Percentiles rank a stretch among this genome's conserved stretches.
These are phyloP conservation scores for Myotis myotis DNA, from an alignment of 2,797 vertebrate genomes.

Conservation along the genomic window DNA sequence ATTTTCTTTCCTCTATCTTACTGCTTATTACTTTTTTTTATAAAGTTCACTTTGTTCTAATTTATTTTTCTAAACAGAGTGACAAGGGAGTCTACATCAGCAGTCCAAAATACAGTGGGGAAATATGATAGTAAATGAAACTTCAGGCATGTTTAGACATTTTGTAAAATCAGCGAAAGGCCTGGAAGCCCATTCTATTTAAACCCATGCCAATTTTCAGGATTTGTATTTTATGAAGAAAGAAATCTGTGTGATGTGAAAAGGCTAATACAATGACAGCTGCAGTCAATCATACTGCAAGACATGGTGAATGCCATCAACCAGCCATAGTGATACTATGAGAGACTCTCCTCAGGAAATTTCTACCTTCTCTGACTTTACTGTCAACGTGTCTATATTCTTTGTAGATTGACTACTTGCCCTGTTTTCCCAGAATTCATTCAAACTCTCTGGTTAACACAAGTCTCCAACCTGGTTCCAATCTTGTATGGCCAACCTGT, in stretches of 20 bases:
- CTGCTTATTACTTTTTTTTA: neutral
- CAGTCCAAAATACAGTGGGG: neutral
- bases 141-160: neutral
- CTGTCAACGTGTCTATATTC: neutral
- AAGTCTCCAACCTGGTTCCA: neutral
- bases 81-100: neutral
- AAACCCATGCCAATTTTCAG: neutral
- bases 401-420: neutral
- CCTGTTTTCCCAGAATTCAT: neutral
- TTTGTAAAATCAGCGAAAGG: neutral
- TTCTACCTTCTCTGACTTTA: neutral
- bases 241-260: neutral
- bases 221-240: conserved; percentile 23
- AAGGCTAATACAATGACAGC: neutral
- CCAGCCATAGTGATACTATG: neutral
- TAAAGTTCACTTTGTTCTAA: neutral
- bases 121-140: neutral
- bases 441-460: neutral
- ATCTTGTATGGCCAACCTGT: neutral
- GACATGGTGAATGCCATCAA: neutral
- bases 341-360: neutral
- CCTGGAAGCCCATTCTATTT: neutral
- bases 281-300: neutral
- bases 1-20: neutral
- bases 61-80: neutral